Conservation (phyloP, 2,797 vertebrate genomes). For the Coccyzus lansbergi region DNA sequence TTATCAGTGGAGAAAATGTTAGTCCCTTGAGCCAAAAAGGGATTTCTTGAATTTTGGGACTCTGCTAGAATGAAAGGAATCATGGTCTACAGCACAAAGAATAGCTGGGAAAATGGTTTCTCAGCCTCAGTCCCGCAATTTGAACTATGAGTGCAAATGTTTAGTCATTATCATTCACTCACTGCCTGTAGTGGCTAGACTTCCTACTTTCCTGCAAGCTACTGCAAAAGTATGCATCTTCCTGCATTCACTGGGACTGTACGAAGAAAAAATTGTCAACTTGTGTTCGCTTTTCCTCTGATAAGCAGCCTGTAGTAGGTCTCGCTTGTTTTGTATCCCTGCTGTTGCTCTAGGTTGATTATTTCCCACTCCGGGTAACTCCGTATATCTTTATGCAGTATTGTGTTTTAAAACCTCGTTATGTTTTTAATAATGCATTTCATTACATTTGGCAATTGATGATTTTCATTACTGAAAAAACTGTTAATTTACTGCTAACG, state of each 20-base stretch:
- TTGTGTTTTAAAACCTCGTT: slow-evolving; percentile 53
- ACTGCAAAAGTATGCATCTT: background rate
- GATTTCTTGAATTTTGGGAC: background rate
- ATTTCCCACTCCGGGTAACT: background rate
- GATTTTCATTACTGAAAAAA: slow-evolving; percentile 62
- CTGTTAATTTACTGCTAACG: slow-evolving; percentile 55
- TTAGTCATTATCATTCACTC: background rate
- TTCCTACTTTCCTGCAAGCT: background rate
- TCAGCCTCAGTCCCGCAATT: background rate
- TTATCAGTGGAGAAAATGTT: background rate
- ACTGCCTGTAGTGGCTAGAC: background rate
- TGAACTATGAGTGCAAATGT: background rate
- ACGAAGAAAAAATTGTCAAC: background rate
- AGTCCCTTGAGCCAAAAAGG: background rate
- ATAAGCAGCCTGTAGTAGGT: background rate
- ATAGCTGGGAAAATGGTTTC: background rate
- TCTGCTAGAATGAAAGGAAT: background rate
- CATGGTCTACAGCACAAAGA: background rate
- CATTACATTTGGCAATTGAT: slow-evolving; percentile 59
- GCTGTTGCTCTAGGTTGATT: background rate
- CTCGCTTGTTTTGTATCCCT: background rate
- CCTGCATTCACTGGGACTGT: background rate
- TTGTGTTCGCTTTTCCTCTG: background rate
- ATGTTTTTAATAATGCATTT: slow-evolving; percentile 69
- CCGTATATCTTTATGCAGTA: slow-evolving; percentile 21